Evolutionary conservation across 2,113 vertebrate species (phyloP), one percentile per base, ranked within the genome.

Genomic region (Pseudorasbora parva): DNA sequence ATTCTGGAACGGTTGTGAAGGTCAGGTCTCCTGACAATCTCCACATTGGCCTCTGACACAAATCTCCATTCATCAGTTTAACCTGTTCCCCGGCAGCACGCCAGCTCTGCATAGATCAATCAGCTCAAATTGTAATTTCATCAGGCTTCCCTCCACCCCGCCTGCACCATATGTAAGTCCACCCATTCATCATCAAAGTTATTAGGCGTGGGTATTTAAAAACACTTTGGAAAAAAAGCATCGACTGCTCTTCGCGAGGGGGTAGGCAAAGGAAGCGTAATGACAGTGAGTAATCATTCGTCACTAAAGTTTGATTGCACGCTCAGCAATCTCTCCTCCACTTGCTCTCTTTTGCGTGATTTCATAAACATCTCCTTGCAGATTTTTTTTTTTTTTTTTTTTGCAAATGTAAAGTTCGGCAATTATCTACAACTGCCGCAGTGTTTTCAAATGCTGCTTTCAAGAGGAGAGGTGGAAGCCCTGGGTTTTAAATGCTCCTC

Each of bases 11-110:
- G 87, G 79, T 80, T 81, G 86, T 87, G 89, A 92, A 94, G 93
- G 93, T 94, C 91, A 91, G 60, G 69, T 92, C 92, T 89, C 91
- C 62, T 80, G 90, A 88, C 86, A 82, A 81, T 87, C 84, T 85
- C 79, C 86, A 86, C 89, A 90, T 90, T 91, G 92, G 92, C 93
- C 88, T 88, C 89, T 90, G 92, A 93, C 91, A 91, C 90, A 90
- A 92, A 93, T 93, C 91, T 89, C 90, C 90, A 93, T 90, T 88
- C 91, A 92, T 94, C 92, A 88, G 91, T 92, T 92, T 92, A 92
- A 92, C 90, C 89, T 82, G 80, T 83, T 83, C 45, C 89, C 89
- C 86, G 86, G 83, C 78, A 88, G 90, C 84, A 85, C 85, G 85
- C 76, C 86, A 86, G 84, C 84, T 88, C 87, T 81, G 66, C 54